Evolutionary conservation across 1,140 invertebrate genomes (phyloP).

Genomic region (Meloidogyne hapla): DNA sequence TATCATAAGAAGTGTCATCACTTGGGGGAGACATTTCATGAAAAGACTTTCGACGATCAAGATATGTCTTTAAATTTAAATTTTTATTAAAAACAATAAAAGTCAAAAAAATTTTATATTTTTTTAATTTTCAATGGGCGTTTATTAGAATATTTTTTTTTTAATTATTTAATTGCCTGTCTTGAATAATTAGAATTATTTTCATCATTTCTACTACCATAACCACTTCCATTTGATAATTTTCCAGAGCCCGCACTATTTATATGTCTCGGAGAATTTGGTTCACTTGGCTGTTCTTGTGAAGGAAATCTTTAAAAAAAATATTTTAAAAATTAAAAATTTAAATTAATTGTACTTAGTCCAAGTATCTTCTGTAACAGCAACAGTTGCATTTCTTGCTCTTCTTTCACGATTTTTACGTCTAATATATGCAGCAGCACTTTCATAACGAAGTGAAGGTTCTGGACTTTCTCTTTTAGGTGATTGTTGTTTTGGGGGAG

Average conservation of each 20-base stretch:
- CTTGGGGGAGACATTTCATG: constrained; percentile 42
- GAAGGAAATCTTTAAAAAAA: constrained; percentile 5
- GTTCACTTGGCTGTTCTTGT: neutral
- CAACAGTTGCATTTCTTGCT: constrained; percentile 58
- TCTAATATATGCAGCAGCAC: constrained; percentile 59
- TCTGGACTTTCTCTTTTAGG: constrained; percentile 16
- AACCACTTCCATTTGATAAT: neutral
- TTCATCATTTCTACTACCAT: constrained; percentile 1
- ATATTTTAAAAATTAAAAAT: constrained; percentile 2
- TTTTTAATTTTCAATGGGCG: too few relatives aligned
- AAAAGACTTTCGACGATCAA: constrained; percentile 50
- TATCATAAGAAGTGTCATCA: constrained; percentile 9
- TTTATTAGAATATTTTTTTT: too few relatives aligned
- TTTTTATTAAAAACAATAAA: neutral
- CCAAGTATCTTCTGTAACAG: constrained; percentile 45
- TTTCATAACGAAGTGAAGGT: constrained; percentile 41
- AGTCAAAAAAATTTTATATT: neutral
- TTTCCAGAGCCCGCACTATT: constrained; percentile 37
- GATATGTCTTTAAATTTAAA: constrained; percentile 35
- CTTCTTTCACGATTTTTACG: constrained; percentile 61
- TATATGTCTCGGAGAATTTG: neutral
- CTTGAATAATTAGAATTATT: constrained; percentile 32
- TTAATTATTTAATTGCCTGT: constrained; percentile 24
- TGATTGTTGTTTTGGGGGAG: neutral
- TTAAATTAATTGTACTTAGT: constrained; percentile 10